phyloP scores from a whole-genome alignment of 92 coral and sea anemone species.

The Actinostola sp. region DNA sequence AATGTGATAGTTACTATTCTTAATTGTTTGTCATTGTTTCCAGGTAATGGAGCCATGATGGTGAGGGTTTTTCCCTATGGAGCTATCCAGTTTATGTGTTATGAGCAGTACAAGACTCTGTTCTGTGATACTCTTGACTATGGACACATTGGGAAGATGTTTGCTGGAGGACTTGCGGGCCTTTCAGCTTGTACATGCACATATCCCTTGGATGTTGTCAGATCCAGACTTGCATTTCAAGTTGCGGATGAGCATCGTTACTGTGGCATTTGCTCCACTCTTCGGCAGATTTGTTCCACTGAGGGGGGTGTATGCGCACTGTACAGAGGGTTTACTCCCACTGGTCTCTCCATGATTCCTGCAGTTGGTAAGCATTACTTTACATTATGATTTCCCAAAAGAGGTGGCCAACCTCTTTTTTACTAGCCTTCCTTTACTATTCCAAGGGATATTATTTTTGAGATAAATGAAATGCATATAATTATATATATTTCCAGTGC shows the following conservation, averaged over 20 bases:
- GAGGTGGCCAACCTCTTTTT: too few relatives aligned
- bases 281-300: slow-evolving; percentile 70
- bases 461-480: too few relatives aligned
- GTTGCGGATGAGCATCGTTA: slow-evolving; percentile 83
- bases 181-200: slow-evolving; percentile 83
- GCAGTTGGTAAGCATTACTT: slow-evolving; percentile 67
- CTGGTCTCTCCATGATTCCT: slow-evolving; percentile 83
- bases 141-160: slow-evolving; percentile 60
- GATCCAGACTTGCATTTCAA: slow-evolving; percentile 91
- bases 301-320: slow-evolving; percentile 78
- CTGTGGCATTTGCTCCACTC: slow-evolving; percentile 80
- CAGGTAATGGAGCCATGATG: slow-evolving; percentile 97
- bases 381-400: too few relatives aligned
- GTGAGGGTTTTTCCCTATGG: slow-evolving; percentile 87
- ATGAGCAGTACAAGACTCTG: slow-evolving; percentile 78
- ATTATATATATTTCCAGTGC: too few relatives aligned
- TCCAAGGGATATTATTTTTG: too few relatives aligned
- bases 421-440: too few relatives aligned
- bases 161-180: slow-evolving; percentile 88
- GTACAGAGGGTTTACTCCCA: slow-evolving; percentile 81
- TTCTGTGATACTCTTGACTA: slow-evolving; percentile 43
- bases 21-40: not conserved
- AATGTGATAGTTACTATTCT: too few relatives aligned
- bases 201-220: slow-evolving; percentile 82
- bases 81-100: slow-evolving; percentile 78